Conservation (phyloP, 1,140 invertebrate genomes). For the Euglossa dilemma region DNA sequence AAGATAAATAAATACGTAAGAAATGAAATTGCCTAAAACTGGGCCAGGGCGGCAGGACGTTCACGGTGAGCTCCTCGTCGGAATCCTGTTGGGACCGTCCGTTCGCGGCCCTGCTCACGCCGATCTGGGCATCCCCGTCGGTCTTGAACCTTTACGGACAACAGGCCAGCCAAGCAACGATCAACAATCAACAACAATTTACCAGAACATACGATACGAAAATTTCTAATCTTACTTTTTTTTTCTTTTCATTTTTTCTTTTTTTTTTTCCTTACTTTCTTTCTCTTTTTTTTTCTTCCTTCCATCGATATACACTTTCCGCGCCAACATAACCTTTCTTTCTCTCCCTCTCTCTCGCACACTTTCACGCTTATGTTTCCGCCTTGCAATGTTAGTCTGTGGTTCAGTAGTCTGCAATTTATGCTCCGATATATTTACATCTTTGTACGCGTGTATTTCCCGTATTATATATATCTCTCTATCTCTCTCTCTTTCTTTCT, state of each 20-base stretch:
- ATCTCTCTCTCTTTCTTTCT: too few relatives aligned
- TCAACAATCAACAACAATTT: slow-evolving; percentile 76
- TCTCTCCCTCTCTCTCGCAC: background rate
- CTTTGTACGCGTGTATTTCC: background rate
- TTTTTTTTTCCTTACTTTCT: background rate
- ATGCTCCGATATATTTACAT: background rate
- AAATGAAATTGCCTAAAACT: slow-evolving; percentile 84
- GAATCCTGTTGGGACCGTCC: slow-evolving; percentile 79
- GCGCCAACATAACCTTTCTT: background rate
- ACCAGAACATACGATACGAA: slow-evolving; percentile 45
- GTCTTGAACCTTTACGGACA: slow-evolving; percentile 82
- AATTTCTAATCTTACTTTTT: slow-evolving; percentile 15
- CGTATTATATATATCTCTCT: too few relatives aligned
- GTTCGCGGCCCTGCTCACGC: slow-evolving; percentile 75
- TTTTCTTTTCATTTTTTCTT: background rate
- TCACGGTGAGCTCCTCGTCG: slow-evolving; percentile 82
- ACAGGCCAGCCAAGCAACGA: slow-evolving; percentile 80
- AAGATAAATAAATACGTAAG: slow-evolving; percentile 82
- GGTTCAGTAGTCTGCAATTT: background rate
- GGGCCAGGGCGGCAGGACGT: slow-evolving; percentile 82
- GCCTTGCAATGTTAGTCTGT: background rate
- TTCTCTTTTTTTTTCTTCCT: background rate
- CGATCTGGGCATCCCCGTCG: slow-evolving; percentile 80
- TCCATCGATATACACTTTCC: background rate
- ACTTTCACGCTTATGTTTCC: background rate